Evolutionary conservation across 2,113 vertebrate species (phyloP).

Genomic region (Conger conger): DNA sequence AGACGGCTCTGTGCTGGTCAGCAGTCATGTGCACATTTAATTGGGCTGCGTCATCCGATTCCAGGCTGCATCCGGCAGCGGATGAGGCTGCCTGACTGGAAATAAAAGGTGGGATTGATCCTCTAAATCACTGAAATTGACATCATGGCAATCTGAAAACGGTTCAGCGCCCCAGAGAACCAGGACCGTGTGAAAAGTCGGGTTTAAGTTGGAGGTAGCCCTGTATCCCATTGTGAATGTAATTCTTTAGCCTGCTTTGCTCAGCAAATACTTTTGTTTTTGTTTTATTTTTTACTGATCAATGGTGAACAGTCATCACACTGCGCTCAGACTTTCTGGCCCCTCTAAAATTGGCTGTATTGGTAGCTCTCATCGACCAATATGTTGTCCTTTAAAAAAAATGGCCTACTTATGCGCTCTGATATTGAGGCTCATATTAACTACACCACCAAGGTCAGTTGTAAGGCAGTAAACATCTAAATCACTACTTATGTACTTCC

Average conservation of each 20-base stretch:
- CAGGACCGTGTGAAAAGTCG: background rate
- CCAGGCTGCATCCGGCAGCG: slow-evolving; percentile 5
- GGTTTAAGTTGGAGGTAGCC: background rate
- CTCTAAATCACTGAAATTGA: background rate
- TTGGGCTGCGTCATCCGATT: slow-evolving; percentile 19
- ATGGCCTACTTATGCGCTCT: background rate
- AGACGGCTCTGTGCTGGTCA: background rate
- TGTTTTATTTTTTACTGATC: background rate
- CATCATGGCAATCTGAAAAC: background rate
- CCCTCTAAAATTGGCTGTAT: background rate
- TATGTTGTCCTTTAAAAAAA: background rate
- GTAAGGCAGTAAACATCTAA: background rate
- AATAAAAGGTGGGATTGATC: slow-evolving; percentile 18
- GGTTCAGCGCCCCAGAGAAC: background rate
- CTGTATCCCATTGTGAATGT: background rate
- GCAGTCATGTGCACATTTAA: background rate
- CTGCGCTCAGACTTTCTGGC: too few relatives aligned
- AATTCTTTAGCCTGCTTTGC: background rate
- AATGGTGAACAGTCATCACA: background rate
- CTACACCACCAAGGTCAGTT: background rate
- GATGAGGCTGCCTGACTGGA: slow-evolving; percentile 15
- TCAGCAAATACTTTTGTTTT: background rate
- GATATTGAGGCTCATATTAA: background rate
- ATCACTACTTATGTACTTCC: background rate
- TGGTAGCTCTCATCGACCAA: background rate